A percentile compares a stretch with the other conserved stretches of the same genome.
Evolutionary conservation across 2,113 vertebrate genomes (phyloP).

Genomic region (Oenanthe oenanthe): DNA sequence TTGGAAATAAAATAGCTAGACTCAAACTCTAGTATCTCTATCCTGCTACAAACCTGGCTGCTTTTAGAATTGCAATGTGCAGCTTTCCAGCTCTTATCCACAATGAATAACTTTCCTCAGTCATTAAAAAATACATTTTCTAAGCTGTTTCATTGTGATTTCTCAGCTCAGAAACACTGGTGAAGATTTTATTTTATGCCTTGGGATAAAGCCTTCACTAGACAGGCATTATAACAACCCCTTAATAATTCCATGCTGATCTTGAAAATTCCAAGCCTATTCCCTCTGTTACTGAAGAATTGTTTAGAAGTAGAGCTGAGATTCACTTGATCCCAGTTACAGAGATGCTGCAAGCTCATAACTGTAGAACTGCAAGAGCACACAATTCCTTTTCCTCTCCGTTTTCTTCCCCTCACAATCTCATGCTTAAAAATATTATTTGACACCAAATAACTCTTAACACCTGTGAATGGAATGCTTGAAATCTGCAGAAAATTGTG

Average conservation of each 20-base stretch:
- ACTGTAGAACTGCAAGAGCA: not conserved
- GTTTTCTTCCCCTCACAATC: not conserved
- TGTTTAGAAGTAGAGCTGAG: not conserved
- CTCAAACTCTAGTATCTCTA: not conserved
- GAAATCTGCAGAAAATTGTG: not conserved
- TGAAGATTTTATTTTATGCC: not conserved
- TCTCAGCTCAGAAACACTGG: not conserved
- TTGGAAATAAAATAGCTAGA: not conserved
- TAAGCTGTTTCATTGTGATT: not conserved
- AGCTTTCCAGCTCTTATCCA: not conserved
- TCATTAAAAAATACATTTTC: constrained; percentile 19
- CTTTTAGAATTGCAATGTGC: not conserved
- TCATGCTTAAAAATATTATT: not conserved
- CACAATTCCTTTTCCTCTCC: not conserved
- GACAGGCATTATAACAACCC: not conserved
- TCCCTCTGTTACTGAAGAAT: not conserved
- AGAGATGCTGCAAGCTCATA: not conserved
- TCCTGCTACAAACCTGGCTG: not conserved
- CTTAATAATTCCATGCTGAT: not conserved
- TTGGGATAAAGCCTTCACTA: not conserved
- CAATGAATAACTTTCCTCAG: not conserved
- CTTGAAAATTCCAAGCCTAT: not conserved
- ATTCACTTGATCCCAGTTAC: not conserved
- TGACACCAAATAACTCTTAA: not conserved
- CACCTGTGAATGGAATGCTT: not conserved